These are phyloP conservation scores for Psittacula cyanocephala DNA, from an alignment of 2,113 vertebrate species.

Conservation along the genomic window DNA sequence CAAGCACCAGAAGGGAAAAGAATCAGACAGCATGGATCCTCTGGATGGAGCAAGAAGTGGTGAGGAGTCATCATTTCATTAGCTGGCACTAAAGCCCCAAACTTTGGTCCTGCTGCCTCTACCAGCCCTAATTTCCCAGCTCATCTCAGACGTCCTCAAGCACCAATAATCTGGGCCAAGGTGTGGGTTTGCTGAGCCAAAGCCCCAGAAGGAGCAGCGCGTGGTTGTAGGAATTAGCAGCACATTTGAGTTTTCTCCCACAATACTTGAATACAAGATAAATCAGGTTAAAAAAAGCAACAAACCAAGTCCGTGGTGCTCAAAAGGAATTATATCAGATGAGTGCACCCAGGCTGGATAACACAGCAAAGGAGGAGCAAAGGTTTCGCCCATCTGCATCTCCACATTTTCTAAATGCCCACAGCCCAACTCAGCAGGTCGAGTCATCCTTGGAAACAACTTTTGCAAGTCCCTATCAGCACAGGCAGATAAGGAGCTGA, in stretches of 20 bases:
- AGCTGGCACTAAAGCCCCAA: neutral
- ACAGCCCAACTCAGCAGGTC: neutral
- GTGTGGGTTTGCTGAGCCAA: neutral
- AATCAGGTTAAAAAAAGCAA: neutral
- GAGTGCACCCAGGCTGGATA: neutral
- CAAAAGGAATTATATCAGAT: neutral
- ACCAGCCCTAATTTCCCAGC: rapidly evolving
- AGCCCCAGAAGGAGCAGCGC: neutral
- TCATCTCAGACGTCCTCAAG: neutral
- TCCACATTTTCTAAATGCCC: neutral
- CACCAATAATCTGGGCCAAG: rapidly evolving
- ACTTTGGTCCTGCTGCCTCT: rapidly evolving
- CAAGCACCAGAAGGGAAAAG: neutral
- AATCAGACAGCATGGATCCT: neutral
- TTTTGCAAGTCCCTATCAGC: neutral
- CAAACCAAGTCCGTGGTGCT: neutral
- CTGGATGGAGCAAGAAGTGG: neutral
- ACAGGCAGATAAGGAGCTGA: neutral
- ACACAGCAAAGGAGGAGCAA: neutral
- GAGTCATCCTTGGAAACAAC: neutral
- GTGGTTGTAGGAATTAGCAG: neutral
- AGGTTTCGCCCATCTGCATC: neutral
- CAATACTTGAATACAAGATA: neutral
- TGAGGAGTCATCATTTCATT: neutral
- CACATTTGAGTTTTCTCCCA: neutral